Evolutionary conservation across 2,797 vertebrate species (phyloP), one percentile per base, ranked within the genome.

Genomic region (Channa striata): DNA sequence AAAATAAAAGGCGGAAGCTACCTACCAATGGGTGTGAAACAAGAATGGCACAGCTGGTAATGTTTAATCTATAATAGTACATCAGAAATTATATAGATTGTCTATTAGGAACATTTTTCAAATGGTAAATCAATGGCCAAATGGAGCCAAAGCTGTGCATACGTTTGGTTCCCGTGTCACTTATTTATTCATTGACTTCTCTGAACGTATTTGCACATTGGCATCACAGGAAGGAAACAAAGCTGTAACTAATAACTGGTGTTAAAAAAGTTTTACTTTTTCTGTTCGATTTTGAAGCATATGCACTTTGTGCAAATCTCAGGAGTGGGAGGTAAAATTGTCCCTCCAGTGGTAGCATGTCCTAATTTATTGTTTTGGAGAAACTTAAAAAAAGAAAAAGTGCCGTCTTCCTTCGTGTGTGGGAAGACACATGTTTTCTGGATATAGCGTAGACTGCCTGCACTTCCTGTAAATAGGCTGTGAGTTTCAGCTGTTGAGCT

Each of bases 291-390:
- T 34, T 48, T 30, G 58, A 62, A 82, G 47, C 37, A 66, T 49
- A 20, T 58, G 36, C 62, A 82, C 67, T 77, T 74, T 75, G 64
- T 72, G 64, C 47, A 75, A 59, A 67, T 74, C 81, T 88, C 83
- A 83, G 72, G 82, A 82, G 47, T 50, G 19, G 40, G 47, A 57
- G 37, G 17, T 52, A 8, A 23, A 50, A 10, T 56, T 66, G 61
- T 74, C 47, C 8, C 59, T 51, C 21, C 33, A 57, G 20, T 49
- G 25, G 64, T 36, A 58, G 48, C 17, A 20, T 67, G 54, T 72
- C 47, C 39, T 58, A 36, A 44, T 56, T 67, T 68, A 4, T 10
- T 77, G 47, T 67, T 82, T 82, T 66, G 53, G n/a, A 6, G 40
- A 68, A 48, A 64, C 40, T 0, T 4, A 36, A 56, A 13, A 4